Percentiles rank a stretch among this genome's conserved stretches.
Evolutionary conservation across 2,888 invertebrate species (phyloP).

Genomic region (Serrognathus titanus): DNA sequence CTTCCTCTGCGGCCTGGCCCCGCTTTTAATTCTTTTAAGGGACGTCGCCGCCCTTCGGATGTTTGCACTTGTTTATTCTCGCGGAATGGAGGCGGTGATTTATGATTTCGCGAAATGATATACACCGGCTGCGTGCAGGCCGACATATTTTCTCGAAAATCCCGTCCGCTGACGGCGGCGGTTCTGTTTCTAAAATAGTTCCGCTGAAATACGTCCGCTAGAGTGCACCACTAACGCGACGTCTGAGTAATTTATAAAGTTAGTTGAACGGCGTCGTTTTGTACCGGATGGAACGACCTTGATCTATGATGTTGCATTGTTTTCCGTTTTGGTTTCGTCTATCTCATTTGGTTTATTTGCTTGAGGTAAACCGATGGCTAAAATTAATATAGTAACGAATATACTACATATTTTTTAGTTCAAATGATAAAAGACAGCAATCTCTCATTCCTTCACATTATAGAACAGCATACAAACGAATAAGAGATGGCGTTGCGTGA

Average conservation of each 20-base stretch:
- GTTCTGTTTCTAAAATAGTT: background rate
- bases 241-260: conserved; percentile 1
- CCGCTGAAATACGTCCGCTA: background rate
- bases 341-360: no score
- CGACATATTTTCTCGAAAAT: no score
- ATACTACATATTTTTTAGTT: no score
- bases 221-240: background rate
- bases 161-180: background rate
- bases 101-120: background rate
- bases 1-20: background rate
- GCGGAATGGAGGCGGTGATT: background rate
- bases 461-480: no score
- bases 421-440: no score
- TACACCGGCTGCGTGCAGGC: background rate
- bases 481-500: no score
- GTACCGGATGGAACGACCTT: background rate
- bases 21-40: background rate
- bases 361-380: no score
- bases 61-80: background rate
- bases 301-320: background rate
- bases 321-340: background rate
- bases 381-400: no score
- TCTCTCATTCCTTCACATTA: no score
- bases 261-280: background rate
- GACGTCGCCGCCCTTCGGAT: background rate